Conservation (phyloP, 2,888 invertebrate species). For the Julus scanicus region DNA sequence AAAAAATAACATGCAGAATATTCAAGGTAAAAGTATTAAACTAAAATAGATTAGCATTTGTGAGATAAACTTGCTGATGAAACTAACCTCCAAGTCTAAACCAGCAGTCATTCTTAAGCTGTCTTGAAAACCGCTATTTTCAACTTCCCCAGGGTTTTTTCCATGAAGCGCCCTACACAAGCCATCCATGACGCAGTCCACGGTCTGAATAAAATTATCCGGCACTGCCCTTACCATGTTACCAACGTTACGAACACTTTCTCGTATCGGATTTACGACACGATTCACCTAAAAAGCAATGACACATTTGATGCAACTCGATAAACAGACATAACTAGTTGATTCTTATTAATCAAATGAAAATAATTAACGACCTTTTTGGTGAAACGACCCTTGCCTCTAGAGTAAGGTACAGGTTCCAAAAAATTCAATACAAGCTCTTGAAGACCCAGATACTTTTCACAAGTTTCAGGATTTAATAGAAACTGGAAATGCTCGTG, state of each 20-base stretch:
- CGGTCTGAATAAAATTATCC: constrained; percentile 85
- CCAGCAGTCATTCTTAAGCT: constrained; percentile 67
- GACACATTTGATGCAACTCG: neutral
- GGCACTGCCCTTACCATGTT: constrained; percentile 86
- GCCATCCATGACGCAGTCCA: constrained; percentile 85
- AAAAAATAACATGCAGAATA: no score
- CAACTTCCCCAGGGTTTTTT: constrained; percentile 61
- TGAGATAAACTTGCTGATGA: neutral
- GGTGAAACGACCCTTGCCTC: constrained; percentile 68
- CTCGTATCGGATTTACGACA: constrained; percentile 82
- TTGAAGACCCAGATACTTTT: constrained; percentile 73
- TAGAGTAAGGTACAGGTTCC: constrained; percentile 78
- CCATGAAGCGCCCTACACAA: constrained; percentile 80
- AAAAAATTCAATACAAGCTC: constrained; percentile 75
- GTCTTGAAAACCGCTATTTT: constrained; percentile 62
- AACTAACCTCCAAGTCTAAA: constrained; percentile 71
- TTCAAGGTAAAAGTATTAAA: no score
- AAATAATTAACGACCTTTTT: constrained; percentile 63
- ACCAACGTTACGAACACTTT: constrained; percentile 80
- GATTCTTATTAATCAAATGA: constrained; percentile 51
- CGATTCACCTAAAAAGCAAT: constrained; percentile 71
- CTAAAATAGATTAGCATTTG: no score
- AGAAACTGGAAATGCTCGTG: constrained; percentile 68
- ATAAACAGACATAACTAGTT: neutral
- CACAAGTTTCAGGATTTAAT: constrained; percentile 72